These are phyloP conservation scores for Hyperoplus immaculatus DNA, from an alignment of 2,797 vertebrate species.

Conservation along the genomic window DNA sequence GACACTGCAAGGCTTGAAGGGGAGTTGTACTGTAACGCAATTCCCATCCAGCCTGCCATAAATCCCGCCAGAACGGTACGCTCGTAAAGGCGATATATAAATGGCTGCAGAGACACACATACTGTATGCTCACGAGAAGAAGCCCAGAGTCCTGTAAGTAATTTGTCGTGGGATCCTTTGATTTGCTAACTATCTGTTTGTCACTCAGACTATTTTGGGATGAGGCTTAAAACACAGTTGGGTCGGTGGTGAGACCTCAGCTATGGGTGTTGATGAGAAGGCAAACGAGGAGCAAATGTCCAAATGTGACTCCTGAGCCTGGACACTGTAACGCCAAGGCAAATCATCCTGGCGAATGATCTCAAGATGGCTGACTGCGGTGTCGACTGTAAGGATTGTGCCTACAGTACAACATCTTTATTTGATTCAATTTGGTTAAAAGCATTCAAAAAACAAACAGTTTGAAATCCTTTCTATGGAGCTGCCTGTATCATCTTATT, in stretches of 20 bases:
- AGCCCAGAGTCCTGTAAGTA: slow-evolving; percentile 73
- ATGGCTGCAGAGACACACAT: slow-evolving; percentile 67
- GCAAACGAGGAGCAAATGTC: slow-evolving; percentile 66
- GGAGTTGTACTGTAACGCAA: slow-evolving; percentile 65
- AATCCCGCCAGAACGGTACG: slow-evolving; percentile 68
- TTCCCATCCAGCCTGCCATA: slow-evolving; percentile 67
- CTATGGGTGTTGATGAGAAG: slow-evolving; percentile 77
- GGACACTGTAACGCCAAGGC: slow-evolving; percentile 57
- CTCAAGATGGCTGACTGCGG: slow-evolving; percentile 49
- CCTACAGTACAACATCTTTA: slow-evolving; percentile 36
- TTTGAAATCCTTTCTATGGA: slow-evolving; percentile 20
- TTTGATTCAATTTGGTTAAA: slow-evolving; percentile 13
- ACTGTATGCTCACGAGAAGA: slow-evolving; percentile 53
- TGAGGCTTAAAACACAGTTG: slow-evolving; percentile 67
- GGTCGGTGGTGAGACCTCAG: slow-evolving; percentile 76
- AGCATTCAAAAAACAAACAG: slow-evolving; percentile 45
- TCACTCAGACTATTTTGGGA: slow-evolving; percentile 78
- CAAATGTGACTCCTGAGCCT: slow-evolving; percentile 50
- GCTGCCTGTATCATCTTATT: slow-evolving; percentile 28
- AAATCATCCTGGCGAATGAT: slow-evolving; percentile 54
- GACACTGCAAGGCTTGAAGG: slow-evolving; percentile 69
- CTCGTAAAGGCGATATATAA: slow-evolving; percentile 73
- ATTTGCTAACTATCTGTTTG: slow-evolving; percentile 82
- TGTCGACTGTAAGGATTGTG: slow-evolving; percentile 52
- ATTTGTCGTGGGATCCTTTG: slow-evolving; percentile 79